Conservation (phyloP, 1,140 invertebrate species). For the Oppia nitens region DNA sequence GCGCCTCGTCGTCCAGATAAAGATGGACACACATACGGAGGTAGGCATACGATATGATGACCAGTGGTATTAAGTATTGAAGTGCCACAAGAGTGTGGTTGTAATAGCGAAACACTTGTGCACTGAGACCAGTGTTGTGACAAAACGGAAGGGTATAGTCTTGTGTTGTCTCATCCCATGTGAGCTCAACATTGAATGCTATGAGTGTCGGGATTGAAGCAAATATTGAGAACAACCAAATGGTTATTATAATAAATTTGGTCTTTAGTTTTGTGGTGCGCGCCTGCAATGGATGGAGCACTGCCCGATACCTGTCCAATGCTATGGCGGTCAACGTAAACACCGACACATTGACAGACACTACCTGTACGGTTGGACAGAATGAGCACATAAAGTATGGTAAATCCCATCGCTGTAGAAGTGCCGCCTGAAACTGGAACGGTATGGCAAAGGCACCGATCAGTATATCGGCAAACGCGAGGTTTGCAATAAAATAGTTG, state of each 20-base stretch:
- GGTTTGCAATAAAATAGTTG: conserved; percentile 84
- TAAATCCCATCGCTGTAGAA: conserved; percentile 66
- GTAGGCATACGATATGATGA: conserved; percentile 58
- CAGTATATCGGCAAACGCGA: conserved; percentile 75
- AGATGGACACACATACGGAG: conserved; percentile 52
- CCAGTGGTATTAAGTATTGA: conserved; percentile 56
- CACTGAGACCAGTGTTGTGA: conserved; percentile 35
- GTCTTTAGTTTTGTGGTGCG: conserved; percentile 23
- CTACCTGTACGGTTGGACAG: conserved; percentile 57
- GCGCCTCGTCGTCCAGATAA: conserved; percentile 37
- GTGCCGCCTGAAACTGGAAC: conserved; percentile 53
- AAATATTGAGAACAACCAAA: conserved; percentile 25
- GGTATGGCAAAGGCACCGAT: conserved; percentile 71
- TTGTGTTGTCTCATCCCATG: conserved; percentile 15
- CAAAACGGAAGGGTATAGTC: conserved; percentile 37
- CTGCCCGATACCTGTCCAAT: conserved; percentile 66
- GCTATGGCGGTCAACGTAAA: conserved; percentile 71
- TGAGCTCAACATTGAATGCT: conserved; percentile 21
- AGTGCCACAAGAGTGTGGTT: conserved; percentile 35
- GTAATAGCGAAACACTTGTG: conserved; percentile 38
- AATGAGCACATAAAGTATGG: conserved; percentile 52
- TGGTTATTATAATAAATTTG: conserved; percentile 23
- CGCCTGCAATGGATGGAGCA: conserved; percentile 54
- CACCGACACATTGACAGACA: conserved; percentile 62
- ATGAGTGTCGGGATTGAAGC: conserved; percentile 24